phyloP scores from a whole-genome alignment of 2,797 vertebrate species.

The Anguilla obscura region DNA sequence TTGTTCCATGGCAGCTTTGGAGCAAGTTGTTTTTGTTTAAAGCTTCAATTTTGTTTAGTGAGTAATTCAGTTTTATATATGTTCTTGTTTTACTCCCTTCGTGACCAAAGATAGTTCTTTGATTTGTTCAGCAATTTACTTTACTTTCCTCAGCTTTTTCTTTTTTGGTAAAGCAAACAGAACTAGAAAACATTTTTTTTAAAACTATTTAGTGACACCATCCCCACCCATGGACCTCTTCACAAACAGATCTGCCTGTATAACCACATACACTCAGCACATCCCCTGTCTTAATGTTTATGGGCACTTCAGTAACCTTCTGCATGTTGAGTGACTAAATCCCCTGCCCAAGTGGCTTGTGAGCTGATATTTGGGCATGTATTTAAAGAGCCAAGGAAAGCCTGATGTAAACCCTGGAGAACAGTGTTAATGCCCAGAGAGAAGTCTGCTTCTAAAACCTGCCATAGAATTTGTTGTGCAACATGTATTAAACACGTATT shows the following conservation, averaged over 20 bases:
- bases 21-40: background rate
- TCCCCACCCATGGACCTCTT: background rate
- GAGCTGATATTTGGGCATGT: background rate
- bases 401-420: background rate
- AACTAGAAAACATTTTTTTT: background rate
- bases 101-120: background rate
- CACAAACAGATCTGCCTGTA: background rate
- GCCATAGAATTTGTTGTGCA: background rate
- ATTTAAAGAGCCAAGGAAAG: background rate
- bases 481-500: background rate
- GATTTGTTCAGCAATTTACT: background rate
- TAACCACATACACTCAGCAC: background rate
- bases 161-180: background rate
- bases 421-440: background rate
- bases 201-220: background rate
- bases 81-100: background rate
- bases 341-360: background rate
- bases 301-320: background rate
- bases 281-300: background rate
- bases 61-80: background rate
- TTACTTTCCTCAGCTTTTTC: background rate
- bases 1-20: conserved; percentile 17
- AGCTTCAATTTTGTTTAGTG: background rate
- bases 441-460: background rate
- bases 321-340: background rate